A percentile compares a stretch with the other conserved stretches of the same genome.
phyloP scores from a whole-genome alignment of 2,888 invertebrate genomes.

The Drosophila maculinotata region DNA sequence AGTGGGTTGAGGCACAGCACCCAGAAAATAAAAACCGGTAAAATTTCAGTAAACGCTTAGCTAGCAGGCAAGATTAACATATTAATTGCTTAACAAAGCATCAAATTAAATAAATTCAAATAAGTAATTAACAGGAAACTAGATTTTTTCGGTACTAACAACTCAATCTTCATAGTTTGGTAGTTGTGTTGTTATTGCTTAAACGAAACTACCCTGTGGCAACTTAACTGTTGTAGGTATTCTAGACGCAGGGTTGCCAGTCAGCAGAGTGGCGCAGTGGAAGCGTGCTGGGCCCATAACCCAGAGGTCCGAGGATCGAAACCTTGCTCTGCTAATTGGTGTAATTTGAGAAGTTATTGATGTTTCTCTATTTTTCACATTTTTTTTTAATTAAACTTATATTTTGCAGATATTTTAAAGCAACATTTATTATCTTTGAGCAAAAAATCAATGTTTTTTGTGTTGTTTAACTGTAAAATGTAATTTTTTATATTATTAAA shows the following conservation, averaged over 20 bases:
- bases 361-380: slow-evolving; percentile 1
- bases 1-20: slow-evolving; percentile 23
- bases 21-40: slow-evolving; percentile 36
- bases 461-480: no score
- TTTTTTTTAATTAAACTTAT: not conserved
- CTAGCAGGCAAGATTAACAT: slow-evolving; percentile 27
- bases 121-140: slow-evolving; percentile 3
- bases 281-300: slow-evolving; percentile 67
- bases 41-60: slow-evolving; percentile 10
- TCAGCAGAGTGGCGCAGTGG: slow-evolving; percentile 63
- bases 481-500: no score
- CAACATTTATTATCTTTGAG: no score
- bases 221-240: not conserved
- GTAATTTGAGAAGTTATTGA: not conserved
- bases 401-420: not conserved
- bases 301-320: slow-evolving; percentile 66
- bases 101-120: slow-evolving; percentile 16
- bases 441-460: no score
- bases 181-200: slow-evolving; percentile 6
- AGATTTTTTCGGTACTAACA: not conserved
- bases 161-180: slow-evolving; percentile 1
- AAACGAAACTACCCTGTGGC: not conserved
- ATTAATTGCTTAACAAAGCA: slow-evolving; percentile 23
- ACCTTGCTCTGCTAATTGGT: slow-evolving; percentile 56
- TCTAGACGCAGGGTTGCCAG: not conserved